Conservation (phyloP, 2,888 invertebrate species). For the Heliothis peltigera region DNA sequence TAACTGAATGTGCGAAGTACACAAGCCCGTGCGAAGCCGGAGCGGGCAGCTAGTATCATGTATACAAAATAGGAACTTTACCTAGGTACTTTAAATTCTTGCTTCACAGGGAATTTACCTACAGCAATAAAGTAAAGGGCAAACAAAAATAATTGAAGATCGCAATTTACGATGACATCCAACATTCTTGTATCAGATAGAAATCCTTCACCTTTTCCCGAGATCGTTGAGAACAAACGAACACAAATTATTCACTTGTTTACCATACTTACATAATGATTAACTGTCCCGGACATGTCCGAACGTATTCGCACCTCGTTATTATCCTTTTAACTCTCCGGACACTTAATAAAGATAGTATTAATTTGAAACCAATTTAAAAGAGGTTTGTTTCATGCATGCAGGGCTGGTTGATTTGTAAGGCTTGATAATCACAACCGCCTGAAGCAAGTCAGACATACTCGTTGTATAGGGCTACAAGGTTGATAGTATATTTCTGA, state of each 20-base stretch:
- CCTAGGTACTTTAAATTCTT: no score
- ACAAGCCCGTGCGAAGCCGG: no score
- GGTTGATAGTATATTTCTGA: no score
- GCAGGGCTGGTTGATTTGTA: background rate
- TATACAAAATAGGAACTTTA: no score
- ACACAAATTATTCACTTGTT: constrained; percentile 28
- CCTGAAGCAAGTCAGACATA: no score
- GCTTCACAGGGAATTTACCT: constrained; percentile 9
- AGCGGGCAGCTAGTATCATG: no score
- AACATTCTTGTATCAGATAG: constrained; percentile 26
- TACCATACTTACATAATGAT: constrained; percentile 26
- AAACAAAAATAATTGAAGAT: constrained; percentile 18
- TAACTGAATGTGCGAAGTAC: no score
- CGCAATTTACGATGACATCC: constrained; percentile 20
- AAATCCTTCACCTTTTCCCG: constrained; percentile 57
- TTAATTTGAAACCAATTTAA: constrained; percentile 16
- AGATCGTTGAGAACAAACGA: constrained; percentile 23
- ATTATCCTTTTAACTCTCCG: constrained; percentile 18
- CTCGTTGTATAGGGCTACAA: no score
- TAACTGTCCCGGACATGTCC: constrained; percentile 40
- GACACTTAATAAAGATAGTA: constrained; percentile 26
- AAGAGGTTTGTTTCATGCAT: constrained; percentile 3
- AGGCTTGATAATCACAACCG: background rate
- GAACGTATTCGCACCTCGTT: constrained; percentile 24
- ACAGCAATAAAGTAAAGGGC: constrained; percentile 14